A percentile compares a stretch with the other conserved stretches of the same genome.
Conservation (phyloP, 1,140 invertebrate species). For the Drosophila pallidifrons region DNA sequence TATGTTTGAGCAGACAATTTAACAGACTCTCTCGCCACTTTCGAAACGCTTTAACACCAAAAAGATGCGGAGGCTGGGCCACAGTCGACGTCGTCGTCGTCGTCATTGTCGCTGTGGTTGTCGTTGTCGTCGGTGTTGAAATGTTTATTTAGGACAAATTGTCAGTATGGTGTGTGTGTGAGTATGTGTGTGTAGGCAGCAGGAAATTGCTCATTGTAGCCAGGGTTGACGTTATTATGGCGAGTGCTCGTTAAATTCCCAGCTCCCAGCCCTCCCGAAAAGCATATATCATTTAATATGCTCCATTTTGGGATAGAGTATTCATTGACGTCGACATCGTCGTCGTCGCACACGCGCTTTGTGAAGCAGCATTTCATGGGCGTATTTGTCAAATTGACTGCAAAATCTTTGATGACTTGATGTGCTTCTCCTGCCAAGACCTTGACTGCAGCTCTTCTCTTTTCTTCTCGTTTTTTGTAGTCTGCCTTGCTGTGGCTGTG, state of each 20-base stretch:
- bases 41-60: conserved; percentile 68
- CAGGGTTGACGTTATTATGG: conserved; percentile 36
- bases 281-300: conserved; percentile 71
- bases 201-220: conserved; percentile 80
- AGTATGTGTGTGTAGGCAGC: conserved; percentile 58
- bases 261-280: conserved; percentile 27
- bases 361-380: conserved; percentile 63
- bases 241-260: conserved; percentile 18
- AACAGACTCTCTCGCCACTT: conserved; percentile 70
- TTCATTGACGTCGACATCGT: not conserved
- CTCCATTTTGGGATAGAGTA: conserved; percentile 41
- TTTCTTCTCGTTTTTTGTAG: not conserved
- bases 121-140: conserved; percentile 66
- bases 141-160: conserved; percentile 85
- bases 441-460: conserved; percentile 47
- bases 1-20: conserved; percentile 77
- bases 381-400: conserved; percentile 76
- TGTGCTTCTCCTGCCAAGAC: conserved; percentile 1
- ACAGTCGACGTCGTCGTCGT: conserved; percentile 20
- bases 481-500: conserved; percentile 33
- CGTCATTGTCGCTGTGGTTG: conserved; percentile 21
- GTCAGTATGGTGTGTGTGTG: conserved; percentile 37
- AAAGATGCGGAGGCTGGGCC: conserved; percentile 33
- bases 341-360: conserved; percentile 37
- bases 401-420: conserved; percentile 70